A percentile compares a stretch with the other conserved stretches of the same genome.
Conservation (phyloP, 2,113 vertebrate species). For the western clawed frog (Xenopus tropicalis) region UCB_Xtro_10.0 CM004451.2:52673501-52674000, state of each 20-base stretch:
- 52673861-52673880: conserved; percentile 89
- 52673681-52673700: conserved; percentile 93
- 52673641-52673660: conserved; percentile 87
- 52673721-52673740: conserved; percentile 95
- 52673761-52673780: neutral
- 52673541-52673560: too few relatives aligned
- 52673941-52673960: conserved; percentile 90
- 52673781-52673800: too few relatives aligned
- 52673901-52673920: conserved; percentile 97
- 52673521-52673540: too few relatives aligned
- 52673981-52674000: conserved; percentile 63
- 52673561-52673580: too few relatives aligned
- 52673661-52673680: conserved; percentile 82
- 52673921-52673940: conserved; percentile 91
- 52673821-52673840: conserved; percentile 19
- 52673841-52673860: conserved; percentile 38
- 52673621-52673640: conserved; percentile 86
- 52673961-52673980: conserved; percentile 96
- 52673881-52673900: conserved; percentile 93
- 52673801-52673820: too few relatives aligned
- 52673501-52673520: too few relatives aligned
- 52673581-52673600: too few relatives aligned
- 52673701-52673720: conserved; percentile 94
- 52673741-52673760: conserved; percentile 45
- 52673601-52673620: conserved; percentile 1